These are phyloP conservation scores for Acleris literana DNA, from an alignment of 2,888 invertebrate genomes.

Conservation along the genomic window DNA sequence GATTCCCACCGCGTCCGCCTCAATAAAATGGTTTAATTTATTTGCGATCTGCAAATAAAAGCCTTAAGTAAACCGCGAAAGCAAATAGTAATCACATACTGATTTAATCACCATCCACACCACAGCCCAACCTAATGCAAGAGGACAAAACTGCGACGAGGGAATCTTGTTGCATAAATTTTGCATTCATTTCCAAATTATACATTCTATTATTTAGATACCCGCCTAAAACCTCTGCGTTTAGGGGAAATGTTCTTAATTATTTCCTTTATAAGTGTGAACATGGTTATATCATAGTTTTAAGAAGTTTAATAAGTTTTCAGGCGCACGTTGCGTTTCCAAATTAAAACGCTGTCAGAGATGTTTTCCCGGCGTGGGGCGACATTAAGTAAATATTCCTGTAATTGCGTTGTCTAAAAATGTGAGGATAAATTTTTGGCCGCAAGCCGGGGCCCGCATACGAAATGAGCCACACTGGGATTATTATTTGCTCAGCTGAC, in stretches of 20 bases:
- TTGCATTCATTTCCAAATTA: constrained; percentile 25
- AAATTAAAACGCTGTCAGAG: constrained; percentile 58
- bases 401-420: constrained; percentile 77
- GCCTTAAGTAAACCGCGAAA: constrained; percentile 14
- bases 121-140: constrained; percentile 12
- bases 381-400: constrained; percentile 74
- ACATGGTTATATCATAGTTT: neutral
- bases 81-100: constrained; percentile 21
- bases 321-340: constrained; percentile 41
- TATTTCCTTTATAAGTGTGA: constrained; percentile 11
- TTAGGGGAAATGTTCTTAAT: constrained; percentile 20
- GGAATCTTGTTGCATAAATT: constrained; percentile 25
- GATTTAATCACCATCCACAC: constrained; percentile 17
- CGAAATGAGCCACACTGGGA: constrained; percentile 71
- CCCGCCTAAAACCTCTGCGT: constrained; percentile 9
- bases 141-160: constrained; percentile 21
- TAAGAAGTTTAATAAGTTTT: constrained; percentile 26
- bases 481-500: constrained; percentile 78
- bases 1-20: constrained; percentile 14
- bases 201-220: constrained; percentile 28
- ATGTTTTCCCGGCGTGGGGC: constrained; percentile 56
- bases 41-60: constrained; percentile 35
- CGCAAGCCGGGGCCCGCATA: constrained; percentile 66
- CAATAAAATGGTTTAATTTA: constrained; percentile 36
- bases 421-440: constrained; percentile 69